Base-by-base conservation (phyloP, 2,888 invertebrate genomes). In the Pseudoips prasinana region DNA sequence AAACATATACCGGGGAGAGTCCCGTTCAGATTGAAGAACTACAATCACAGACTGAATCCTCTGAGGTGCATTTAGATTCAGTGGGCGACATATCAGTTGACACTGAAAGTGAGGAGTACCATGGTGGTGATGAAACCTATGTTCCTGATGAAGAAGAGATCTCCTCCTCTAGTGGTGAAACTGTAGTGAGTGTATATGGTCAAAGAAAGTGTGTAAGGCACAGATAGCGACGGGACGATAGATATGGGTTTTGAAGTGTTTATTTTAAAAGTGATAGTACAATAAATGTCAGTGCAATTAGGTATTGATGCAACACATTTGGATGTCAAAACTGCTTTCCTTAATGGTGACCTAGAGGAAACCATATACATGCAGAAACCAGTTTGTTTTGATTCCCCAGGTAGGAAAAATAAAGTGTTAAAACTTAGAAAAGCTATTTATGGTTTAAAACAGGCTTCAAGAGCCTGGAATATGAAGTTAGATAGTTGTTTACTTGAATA, bases 61-160 rank as follows among this genome's bases (percentile, higher is more conserved):
- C n/a, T n/a, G 24, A 41, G 10, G 39, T 37, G 43, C 49, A 24
- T 41, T 20, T 47, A 8, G 44, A 29, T 58, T 36, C 54, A 54
- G 50, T 48, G 45, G 54, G 42, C 48, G 43, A 49, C 22, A 20
- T 33, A 10, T 11, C 25, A 25, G 22, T 3, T 14, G 14, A 14
- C 3, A 14, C 14, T 24, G 28, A 31, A 25, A 14, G 8, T 25
- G 10, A 20, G n/a, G n/a, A n/a, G n/a, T n/a, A 2, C 14, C 14
- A 28, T n/a, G n/a, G n/a, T n/a, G 8, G 2, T 11, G 22, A 10
- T 2, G 24, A 8, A 25, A 8, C 14, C 8, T 18, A 29, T 25
- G 28, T 22, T 24, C 18, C 25, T n/a, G n/a, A n/a, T 34, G 33
- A 29, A n/a, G n/a, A n/a, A n/a, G n/a, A n/a, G n/a, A n/a, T n/a